Evolutionary conservation across 2,113 vertebrate genomes (phyloP).

Genomic region (Cynoglossus semilaevis): DNA sequence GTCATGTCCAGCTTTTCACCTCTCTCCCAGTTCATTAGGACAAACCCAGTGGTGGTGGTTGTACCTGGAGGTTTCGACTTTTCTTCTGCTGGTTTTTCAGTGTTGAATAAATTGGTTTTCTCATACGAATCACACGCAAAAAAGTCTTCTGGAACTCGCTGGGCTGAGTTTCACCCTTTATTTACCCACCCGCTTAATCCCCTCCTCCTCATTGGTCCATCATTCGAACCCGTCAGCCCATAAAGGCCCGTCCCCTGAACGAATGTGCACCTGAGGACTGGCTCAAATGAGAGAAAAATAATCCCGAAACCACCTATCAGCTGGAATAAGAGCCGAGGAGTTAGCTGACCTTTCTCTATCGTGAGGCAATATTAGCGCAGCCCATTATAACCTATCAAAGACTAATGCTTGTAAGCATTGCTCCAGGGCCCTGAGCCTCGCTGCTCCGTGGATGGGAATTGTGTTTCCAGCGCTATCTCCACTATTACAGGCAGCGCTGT

Average conservation of each 20-base stretch:
- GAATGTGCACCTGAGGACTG: constrained; percentile 16
- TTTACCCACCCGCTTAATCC: not conserved
- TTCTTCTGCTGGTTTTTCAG: not conserved
- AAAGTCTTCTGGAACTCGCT: constrained; percentile 6
- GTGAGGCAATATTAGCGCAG: constrained; percentile 63
- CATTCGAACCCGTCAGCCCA: constrained; percentile 29
- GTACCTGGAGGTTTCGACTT: not conserved
- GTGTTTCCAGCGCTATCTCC: constrained; percentile 46
- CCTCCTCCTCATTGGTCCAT: not conserved
- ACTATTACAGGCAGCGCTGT: constrained; percentile 51
- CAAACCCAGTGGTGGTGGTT: constrained; percentile 6
- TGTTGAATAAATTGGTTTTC: constrained; percentile 7
- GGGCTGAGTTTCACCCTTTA: not conserved
- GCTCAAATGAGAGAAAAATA: constrained; percentile 46
- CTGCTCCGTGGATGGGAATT: constrained; percentile 30
- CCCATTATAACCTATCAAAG: constrained; percentile 66
- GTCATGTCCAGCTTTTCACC: constrained; percentile 17
- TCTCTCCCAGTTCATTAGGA: constrained; percentile 13
- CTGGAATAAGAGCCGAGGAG: constrained; percentile 48
- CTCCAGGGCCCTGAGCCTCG: constrained; percentile 44
- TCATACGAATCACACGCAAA: constrained; percentile 7
- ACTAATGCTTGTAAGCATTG: constrained; percentile 56
- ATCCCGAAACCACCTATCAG: constrained; percentile 46
- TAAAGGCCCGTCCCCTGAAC: constrained; percentile 33
- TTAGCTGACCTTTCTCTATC: constrained; percentile 64